A percentile compares a stretch with the other conserved stretches of the same genome.
Conservation (phyloP, 2,113 vertebrate species). For the Pachycephala philippinensis region DNA sequence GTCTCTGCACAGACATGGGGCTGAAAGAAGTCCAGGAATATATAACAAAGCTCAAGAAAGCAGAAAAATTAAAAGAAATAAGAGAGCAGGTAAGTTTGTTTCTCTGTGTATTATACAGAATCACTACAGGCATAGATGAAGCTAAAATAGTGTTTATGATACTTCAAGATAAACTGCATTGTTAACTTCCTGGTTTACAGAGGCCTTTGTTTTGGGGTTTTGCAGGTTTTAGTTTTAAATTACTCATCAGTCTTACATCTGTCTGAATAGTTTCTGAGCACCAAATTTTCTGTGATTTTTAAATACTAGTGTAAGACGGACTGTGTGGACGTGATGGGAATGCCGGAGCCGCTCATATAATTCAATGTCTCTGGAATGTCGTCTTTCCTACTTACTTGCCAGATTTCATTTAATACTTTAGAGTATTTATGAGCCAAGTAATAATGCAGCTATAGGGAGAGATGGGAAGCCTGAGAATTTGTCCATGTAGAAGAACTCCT, state of each 20-base stretch:
- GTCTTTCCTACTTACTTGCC: conserved; percentile 37
- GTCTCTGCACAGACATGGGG: conserved; percentile 91
- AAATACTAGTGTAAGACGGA: not conserved
- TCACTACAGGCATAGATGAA: not conserved
- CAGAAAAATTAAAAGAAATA: conserved; percentile 93
- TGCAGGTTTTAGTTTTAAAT: not conserved
- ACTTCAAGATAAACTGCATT: not conserved
- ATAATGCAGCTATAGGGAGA: not conserved
- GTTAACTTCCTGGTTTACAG: not conserved
- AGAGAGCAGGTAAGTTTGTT: conserved; percentile 84
- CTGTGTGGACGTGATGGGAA: not conserved
- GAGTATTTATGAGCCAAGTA: not conserved
- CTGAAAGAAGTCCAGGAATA: conserved; percentile 94
- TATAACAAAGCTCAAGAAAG: conserved; percentile 88
- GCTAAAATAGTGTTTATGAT: not conserved
- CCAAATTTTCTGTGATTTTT: not conserved
- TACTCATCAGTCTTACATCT: not conserved
- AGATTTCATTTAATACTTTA: not conserved
- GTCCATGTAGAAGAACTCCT: not conserved
- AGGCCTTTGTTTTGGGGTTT: not conserved
- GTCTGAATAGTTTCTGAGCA: not conserved
- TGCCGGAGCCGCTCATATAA: not conserved
- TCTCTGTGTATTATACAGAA: not conserved
- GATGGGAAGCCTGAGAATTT: not conserved
- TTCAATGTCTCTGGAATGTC: conserved; percentile 20